phyloP scores from a whole-genome alignment of 2,797 vertebrate genomes.

The Pipistrellus kuhlii region DNA sequence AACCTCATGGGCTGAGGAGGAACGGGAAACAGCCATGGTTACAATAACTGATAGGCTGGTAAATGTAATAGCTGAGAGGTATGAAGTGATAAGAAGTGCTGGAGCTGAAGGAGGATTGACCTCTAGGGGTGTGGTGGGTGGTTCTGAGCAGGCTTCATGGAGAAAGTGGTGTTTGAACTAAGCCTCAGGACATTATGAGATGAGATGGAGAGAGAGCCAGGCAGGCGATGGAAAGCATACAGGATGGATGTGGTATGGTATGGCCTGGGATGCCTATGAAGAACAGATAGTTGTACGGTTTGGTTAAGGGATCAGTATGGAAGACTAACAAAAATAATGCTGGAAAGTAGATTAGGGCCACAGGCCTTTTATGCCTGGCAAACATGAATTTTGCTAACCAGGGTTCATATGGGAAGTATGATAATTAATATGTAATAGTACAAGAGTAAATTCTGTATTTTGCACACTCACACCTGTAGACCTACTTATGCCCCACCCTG shows the following conservation, averaged over 20 bases:
- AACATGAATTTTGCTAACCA: not conserved
- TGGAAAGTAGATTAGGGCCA: not conserved
- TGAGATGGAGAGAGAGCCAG: not conserved
- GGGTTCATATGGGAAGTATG: not conserved
- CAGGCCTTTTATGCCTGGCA: not conserved
- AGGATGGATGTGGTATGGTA: not conserved
- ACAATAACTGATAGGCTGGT: no score
- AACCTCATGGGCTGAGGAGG: not conserved
- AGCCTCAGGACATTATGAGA: not conserved
- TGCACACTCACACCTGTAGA: not conserved
- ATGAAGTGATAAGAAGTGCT: not conserved
- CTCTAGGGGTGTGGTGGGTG: fast-evolving
- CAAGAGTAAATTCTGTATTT: not conserved
- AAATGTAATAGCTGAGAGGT: not conserved
- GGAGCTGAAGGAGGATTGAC: not conserved
- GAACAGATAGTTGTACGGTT: not conserved
- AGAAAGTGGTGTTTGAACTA: not conserved
- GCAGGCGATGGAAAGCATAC: not conserved
- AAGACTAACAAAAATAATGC: not conserved
- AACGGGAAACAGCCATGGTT: not conserved
- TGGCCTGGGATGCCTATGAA: not conserved
- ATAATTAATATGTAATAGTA: not conserved
- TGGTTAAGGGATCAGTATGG: not conserved
- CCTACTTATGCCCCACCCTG: not conserved
- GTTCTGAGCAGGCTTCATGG: not conserved